Percentiles rank a stretch among this genome's conserved stretches.
Conservation (phyloP, 2,797 vertebrate genomes). For the Anabacerthia variegaticeps region DNA sequence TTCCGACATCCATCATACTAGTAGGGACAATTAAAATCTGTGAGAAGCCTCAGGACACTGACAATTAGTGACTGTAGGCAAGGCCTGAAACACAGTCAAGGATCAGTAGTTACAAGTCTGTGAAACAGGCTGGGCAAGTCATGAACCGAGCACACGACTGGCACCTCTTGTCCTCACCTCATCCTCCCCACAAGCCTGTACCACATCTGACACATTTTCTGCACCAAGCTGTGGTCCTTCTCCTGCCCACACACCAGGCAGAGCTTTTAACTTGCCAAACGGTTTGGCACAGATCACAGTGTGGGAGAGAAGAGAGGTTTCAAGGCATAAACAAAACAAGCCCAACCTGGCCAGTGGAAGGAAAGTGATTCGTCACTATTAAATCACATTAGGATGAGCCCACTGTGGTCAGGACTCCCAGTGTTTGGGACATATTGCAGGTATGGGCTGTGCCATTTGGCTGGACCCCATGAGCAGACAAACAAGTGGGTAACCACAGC, state of each 20-base stretch:
- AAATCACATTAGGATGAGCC: not conserved
- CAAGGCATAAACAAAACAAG: not conserved
- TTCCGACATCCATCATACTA: not conserved
- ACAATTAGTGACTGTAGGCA: not conserved
- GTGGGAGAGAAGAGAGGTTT: not conserved
- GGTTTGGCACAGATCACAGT: not conserved
- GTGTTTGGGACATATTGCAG: not conserved
- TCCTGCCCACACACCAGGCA: constrained; percentile 7
- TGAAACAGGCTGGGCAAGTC: constrained; percentile 9
- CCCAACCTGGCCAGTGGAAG: not conserved
- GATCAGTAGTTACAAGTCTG: not conserved
- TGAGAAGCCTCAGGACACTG: not conserved
- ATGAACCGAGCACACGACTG: not conserved
- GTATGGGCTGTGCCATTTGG: not conserved
- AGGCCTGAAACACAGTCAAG: not conserved
- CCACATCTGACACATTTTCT: not conserved
- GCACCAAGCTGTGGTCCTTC: not conserved
- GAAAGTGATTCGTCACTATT: not conserved
- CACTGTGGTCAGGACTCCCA: not conserved
- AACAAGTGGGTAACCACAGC: not conserved
- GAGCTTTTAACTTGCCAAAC: not conserved
- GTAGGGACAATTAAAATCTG: not conserved
- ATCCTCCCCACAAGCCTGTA: not conserved
- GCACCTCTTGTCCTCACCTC: not conserved
- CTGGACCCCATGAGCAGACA: not conserved